Evolutionary conservation across 2,113 vertebrate genomes (phyloP).

Genomic region (Ochotona curzoniae): DNA sequence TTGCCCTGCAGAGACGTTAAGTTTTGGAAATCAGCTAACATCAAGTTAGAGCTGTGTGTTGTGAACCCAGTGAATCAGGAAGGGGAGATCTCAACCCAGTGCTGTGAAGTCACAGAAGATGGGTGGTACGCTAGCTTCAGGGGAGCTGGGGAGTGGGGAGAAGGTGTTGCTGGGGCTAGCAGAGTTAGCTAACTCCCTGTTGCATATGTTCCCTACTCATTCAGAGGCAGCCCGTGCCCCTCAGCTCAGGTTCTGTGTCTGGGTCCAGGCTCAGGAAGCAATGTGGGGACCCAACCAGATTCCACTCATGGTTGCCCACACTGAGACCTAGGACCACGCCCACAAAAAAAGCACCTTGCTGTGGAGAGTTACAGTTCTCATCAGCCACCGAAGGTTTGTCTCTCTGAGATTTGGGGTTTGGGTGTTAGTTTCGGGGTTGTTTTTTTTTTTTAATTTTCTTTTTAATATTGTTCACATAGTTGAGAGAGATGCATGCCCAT

Average conservation of each 20-base stretch:
- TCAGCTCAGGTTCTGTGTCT: background rate
- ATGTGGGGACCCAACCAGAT: background rate
- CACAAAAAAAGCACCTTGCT: background rate
- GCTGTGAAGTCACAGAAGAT: too few relatives aligned
- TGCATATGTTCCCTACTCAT: too few relatives aligned
- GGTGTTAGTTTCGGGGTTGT: too few relatives aligned
- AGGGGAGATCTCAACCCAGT: too few relatives aligned
- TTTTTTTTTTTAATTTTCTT: too few relatives aligned
- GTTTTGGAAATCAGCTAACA: background rate
- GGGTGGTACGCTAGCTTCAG: too few relatives aligned
- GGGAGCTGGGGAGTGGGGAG: background rate
- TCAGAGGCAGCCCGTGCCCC: too few relatives aligned
- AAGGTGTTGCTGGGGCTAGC: background rate
- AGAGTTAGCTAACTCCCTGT: background rate
- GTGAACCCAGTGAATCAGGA: background rate
- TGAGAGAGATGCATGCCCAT: too few relatives aligned
- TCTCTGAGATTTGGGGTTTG: background rate
- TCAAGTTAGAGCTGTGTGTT: background rate
- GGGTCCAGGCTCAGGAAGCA: background rate
- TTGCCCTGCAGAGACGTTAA: background rate
- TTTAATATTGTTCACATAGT: too few relatives aligned
- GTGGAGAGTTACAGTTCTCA: background rate
- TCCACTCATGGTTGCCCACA: background rate
- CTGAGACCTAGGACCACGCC: background rate
- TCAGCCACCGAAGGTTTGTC: background rate